These are phyloP conservation scores for Venusia cambrica DNA, from an alignment of 2,888 invertebrate genomes.

Conservation along the genomic window DNA sequence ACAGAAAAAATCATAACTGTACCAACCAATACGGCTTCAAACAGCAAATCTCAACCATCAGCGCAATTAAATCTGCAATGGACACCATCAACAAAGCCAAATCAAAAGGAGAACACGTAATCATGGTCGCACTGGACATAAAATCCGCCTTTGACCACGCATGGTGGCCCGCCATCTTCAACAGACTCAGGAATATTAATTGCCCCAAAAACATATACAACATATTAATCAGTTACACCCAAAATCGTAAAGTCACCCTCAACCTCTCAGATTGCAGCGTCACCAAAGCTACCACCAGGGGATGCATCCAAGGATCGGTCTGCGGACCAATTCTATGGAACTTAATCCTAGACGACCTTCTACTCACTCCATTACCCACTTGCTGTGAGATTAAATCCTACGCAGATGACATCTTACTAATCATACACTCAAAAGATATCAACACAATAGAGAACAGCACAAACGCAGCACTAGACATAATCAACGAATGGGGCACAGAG, in stretches of 20 bases:
- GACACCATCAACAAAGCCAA: conserved; percentile 5
- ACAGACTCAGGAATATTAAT: conserved; percentile 13
- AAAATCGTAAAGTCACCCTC: conserved; percentile 13
- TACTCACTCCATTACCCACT: conserved; percentile 16
- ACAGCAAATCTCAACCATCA: conserved; percentile 20
- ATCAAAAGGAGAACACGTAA: conserved; percentile 1
- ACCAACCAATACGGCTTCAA: conserved; percentile 26
- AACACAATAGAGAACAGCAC: too few relatives aligned
- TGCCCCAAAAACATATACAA: conserved; percentile 28
- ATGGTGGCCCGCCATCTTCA: conserved; percentile 29
- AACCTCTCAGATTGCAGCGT: conserved; percentile 13
- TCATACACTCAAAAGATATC: background rate
- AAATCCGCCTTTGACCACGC: conserved; percentile 27
- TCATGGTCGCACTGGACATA: conserved; percentile 23
- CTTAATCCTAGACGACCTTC: conserved; percentile 29
- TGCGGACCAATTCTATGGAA: conserved; percentile 32
- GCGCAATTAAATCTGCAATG: conserved; percentile 15
- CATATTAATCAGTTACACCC: conserved; percentile 22
- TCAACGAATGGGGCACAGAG: too few relatives aligned
- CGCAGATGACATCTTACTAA: conserved; percentile 27
- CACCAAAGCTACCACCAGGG: conserved; percentile 22
- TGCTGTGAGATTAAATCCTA: too few relatives aligned
- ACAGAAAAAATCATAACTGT: background rate
- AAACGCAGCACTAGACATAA: too few relatives aligned
- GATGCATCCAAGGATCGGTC: conserved; percentile 16